A percentile compares a stretch with the other conserved stretches of the same genome.
These are phyloP conservation scores for Holocentrus rufus DNA, from an alignment of 2,797 vertebrate species.

Conservation along the genomic window DNA sequence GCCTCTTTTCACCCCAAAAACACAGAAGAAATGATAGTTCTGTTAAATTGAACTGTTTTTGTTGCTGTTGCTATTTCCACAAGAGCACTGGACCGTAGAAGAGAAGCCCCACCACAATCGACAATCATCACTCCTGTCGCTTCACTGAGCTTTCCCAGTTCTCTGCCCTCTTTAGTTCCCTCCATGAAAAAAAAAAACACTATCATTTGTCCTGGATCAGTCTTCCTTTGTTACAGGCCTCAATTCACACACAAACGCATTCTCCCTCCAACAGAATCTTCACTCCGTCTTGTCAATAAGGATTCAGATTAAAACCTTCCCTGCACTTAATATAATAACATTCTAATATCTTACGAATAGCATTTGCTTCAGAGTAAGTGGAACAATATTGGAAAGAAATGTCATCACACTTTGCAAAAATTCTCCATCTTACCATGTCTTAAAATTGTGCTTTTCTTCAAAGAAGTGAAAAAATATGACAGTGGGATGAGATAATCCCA, in stretches of 20 bases:
- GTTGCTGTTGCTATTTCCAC: background rate
- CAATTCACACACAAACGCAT: background rate
- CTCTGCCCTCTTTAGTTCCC: too few relatives aligned
- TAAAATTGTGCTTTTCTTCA: too few relatives aligned
- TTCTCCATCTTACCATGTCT: background rate
- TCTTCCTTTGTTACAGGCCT: background rate
- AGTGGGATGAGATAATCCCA: too few relatives aligned
- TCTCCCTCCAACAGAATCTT: too few relatives aligned
- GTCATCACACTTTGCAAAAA: too few relatives aligned
- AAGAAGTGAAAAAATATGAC: too few relatives aligned
- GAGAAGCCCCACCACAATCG: background rate
- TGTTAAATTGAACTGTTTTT: background rate
- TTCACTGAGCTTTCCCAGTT: background rate
- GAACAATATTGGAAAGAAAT: too few relatives aligned
- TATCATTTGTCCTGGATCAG: background rate
- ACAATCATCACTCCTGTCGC: background rate
- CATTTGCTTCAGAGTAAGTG: background rate
- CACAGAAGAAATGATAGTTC: background rate
- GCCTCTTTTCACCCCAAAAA: background rate
- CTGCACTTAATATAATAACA: background rate
- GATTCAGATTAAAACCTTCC: background rate
- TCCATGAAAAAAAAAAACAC: background rate
- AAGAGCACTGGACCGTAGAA: background rate
- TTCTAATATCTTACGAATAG: too few relatives aligned
- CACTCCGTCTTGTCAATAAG: background rate